Evolutionary conservation across 2,888 invertebrate genomes (phyloP), one percentile per base, ranked within the genome.

Genomic region (Marasmarcha lunaedactyla): DNA sequence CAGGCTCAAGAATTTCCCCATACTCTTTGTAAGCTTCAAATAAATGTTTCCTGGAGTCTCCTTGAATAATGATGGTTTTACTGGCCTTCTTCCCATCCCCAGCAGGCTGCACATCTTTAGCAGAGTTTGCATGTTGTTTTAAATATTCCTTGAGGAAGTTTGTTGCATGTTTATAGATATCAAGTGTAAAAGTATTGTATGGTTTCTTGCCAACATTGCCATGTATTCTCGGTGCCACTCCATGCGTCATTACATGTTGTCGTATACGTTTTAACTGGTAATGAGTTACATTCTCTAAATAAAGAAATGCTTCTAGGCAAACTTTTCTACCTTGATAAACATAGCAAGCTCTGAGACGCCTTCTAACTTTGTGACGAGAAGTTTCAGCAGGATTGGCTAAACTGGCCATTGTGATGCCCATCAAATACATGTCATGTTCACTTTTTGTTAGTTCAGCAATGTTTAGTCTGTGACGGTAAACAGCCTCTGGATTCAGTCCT

Each of bases 401-500:
- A 52, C 91, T 91, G 0, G 91, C 91, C 91, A 91, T 91, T 1
- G 91, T 91, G 20, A 92, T 89, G n/a, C 92, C 92, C 92, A 92
- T 92, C 53, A 92, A 72, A 60, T 92, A 92, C 92, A 92, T 92
- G 64, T 92, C 92, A 65, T 92, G 92, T 65, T 92, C 92, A 41
- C 89, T 90, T 70, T 92, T 91, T 1, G 92, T 92, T 43, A 92
- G 62, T 64, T 92, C 92, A 1, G 92, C 92, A 44, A 92, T 91
- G 55, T 92, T 92, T 27, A 92, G 71, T 49, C 92, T 79, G 62
- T 92, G 92, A 37, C 88, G 87, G 59, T 90, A 92, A 1, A 92
- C 91, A 51, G 87, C 88, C 53, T 91, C 91, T 1, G 91, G 87
- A 60, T 89, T 90, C 15, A 92, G 72, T n/a, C 89, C 89, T 40